phyloP scores from a whole-genome alignment of 2,888 invertebrate genomes.

The Philaethria dido region DNA sequence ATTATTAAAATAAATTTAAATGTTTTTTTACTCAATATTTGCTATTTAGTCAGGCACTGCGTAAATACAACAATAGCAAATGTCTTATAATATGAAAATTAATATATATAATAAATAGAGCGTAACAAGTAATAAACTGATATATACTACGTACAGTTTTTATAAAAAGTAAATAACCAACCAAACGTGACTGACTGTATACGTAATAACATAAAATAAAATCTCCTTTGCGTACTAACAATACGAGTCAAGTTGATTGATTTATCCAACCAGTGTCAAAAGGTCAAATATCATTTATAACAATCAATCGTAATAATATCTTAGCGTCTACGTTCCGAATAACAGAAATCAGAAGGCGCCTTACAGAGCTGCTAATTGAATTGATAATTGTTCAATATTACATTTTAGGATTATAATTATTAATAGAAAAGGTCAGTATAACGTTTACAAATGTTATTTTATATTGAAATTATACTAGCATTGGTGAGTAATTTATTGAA shows the following conservation, averaged over 20 bases:
- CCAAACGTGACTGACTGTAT: constrained; percentile 32
- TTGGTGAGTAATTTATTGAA: constrained; percentile 24
- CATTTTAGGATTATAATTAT: not conserved
- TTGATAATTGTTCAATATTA: constrained; percentile 8
- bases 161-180: not conserved
- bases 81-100: not conserved
- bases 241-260: constrained; percentile 35
- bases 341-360: constrained; percentile 4
- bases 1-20: no score
- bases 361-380: constrained; percentile 2
- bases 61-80: not conserved
- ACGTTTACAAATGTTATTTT: constrained; percentile 6
- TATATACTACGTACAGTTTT: constrained; percentile 7
- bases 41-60: not conserved
- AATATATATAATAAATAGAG: not conserved
- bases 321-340: constrained; percentile 12
- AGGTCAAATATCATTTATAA: constrained; percentile 29
- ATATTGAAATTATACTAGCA: constrained; percentile 17
- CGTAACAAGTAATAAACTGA: not conserved
- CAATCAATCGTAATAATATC: constrained; percentile 27
- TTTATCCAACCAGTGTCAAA: constrained; percentile 30
- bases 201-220: constrained; percentile 24
- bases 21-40: no score
- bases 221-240: constrained; percentile 23
- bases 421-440: constrained; percentile 15